phyloP scores from a whole-genome alignment of 2,888 invertebrate genomes.

The Pachymerium ferrugineum region DNA sequence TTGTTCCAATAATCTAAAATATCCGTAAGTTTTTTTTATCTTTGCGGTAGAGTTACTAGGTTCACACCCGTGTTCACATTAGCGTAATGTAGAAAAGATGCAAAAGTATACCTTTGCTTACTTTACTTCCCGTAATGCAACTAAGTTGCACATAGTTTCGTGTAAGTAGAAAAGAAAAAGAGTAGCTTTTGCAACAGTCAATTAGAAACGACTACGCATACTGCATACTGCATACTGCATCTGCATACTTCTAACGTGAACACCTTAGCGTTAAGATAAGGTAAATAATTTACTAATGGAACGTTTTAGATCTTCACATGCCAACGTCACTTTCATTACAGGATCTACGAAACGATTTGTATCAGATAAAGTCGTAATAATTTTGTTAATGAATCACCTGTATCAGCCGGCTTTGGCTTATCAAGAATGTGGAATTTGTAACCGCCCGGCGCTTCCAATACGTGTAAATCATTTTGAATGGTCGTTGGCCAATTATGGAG shows the following conservation, averaged over 20 bases:
- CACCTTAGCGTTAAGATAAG: too few relatives aligned
- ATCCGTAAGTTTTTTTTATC: neutral
- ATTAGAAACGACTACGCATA: too few relatives aligned
- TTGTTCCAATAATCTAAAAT: conserved; percentile 71
- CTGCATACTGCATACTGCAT: too few relatives aligned
- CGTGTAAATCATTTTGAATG: conserved; percentile 56
- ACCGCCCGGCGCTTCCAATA: conserved; percentile 82
- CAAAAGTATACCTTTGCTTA: too few relatives aligned
- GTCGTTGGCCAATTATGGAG: conserved; percentile 64
- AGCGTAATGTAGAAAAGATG: too few relatives aligned
- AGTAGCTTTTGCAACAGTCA: too few relatives aligned
- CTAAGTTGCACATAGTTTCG: too few relatives aligned
- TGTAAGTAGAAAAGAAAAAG: too few relatives aligned
- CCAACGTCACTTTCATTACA: conserved; percentile 68
- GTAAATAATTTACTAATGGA: conserved; percentile 57
- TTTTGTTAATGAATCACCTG: conserved; percentile 52
- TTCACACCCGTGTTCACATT: too few relatives aligned
- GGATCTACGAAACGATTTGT: conserved; percentile 58
- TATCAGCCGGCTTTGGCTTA: conserved; percentile 60
- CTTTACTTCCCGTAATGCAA: too few relatives aligned
- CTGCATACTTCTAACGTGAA: too few relatives aligned
- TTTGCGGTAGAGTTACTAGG: too few relatives aligned
- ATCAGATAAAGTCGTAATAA: neutral
- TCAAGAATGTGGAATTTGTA: conserved; percentile 77
- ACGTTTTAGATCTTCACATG: conserved; percentile 66